Evolutionary conservation across 2,113 vertebrate species (phyloP), one percentile per base, ranked within the genome.

Genomic region (Stictonetta naevosa): DNA sequence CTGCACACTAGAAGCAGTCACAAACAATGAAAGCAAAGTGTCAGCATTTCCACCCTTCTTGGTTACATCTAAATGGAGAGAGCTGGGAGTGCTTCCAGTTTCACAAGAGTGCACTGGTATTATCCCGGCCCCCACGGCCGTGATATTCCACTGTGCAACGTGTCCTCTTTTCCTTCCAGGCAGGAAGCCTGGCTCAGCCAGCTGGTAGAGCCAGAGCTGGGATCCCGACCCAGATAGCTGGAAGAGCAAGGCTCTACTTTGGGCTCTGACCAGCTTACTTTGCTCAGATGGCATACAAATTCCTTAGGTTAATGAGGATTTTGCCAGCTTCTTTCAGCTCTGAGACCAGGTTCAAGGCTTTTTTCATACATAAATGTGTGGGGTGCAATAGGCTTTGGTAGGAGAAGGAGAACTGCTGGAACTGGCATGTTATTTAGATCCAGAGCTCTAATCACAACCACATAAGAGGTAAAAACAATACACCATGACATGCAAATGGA

Each of bases 401-500:
- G 13, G 33, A 77, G 31, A 86, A 75, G 86, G 40, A 1, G 2
- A 26, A 38, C 42, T 84, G 13, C 34, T 44, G 28, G 34, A 76
- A 75, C 18, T 4, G 28, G 29, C 10, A 60, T 63, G 5, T 33
- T 67, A 3, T 38, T 38, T 7, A 52, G 55, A 64, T 48, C 56
- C 36, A 69, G 14, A 85, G 67, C 63, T 87, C 40, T 48, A 46
- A 69, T 71, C 34, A 14, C 73, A 73, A 23, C 5, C 58, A 62
- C 50, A 36, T 44, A 76, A 50, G 13, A 83, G 18, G 40, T 63
- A 63, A 67, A 67, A 80, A 53, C 16, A 56, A 6, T 58, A 68
- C 4, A 66, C 8, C 22, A 69, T 25, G 86, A 62, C 29, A 91
- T 11, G 26, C 50, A 95, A 93, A 95, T 93, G 82, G 79, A 91